phyloP scores from a whole-genome alignment of 2,888 invertebrate genomes.

The Melinaea marsaeus region DNA sequence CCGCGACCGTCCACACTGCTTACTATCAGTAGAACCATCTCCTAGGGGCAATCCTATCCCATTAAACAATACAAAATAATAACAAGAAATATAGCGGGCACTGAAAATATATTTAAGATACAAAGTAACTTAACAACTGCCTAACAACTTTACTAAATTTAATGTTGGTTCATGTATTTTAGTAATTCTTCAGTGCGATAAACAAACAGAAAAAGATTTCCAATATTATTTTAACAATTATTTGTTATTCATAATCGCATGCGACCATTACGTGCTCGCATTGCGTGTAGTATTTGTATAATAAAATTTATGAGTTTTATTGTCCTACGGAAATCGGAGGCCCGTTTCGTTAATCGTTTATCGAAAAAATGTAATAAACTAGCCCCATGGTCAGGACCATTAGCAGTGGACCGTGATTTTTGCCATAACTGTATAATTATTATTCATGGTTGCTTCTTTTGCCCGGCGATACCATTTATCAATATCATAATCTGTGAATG shows the following conservation, averaged over 20 bases:
- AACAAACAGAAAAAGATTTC: too few species aligned
- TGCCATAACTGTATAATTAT: conserved; percentile 59
- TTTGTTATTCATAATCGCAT: neutral
- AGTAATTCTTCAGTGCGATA: too few species aligned
- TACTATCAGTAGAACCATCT: too few species aligned
- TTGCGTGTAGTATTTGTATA: conserved; percentile 58
- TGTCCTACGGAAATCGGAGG: conserved; percentile 71
- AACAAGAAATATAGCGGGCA: too few species aligned
- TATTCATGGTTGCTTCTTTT: conserved; percentile 66
- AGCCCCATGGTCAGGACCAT: conserved; percentile 58
- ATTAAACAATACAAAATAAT: too few species aligned
- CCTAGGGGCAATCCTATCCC: too few species aligned
- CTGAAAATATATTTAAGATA: too few species aligned
- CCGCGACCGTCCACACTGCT: too few species aligned
- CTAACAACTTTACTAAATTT: too few species aligned
- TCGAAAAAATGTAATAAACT: conserved; percentile 64
- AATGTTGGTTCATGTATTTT: too few species aligned
- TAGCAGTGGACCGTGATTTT: conserved; percentile 63
- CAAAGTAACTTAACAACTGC: too few species aligned
- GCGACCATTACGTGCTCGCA: neutral
- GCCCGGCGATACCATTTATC: conserved; percentile 66
- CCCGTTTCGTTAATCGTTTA: conserved; percentile 66
- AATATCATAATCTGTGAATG: conserved; percentile 69
- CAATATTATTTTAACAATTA: too few species aligned
- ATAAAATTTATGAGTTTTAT: conserved; percentile 68